Base-by-base conservation (phyloP, 2,888 invertebrate genomes). In the Asteroscopus sphinx region DNA sequence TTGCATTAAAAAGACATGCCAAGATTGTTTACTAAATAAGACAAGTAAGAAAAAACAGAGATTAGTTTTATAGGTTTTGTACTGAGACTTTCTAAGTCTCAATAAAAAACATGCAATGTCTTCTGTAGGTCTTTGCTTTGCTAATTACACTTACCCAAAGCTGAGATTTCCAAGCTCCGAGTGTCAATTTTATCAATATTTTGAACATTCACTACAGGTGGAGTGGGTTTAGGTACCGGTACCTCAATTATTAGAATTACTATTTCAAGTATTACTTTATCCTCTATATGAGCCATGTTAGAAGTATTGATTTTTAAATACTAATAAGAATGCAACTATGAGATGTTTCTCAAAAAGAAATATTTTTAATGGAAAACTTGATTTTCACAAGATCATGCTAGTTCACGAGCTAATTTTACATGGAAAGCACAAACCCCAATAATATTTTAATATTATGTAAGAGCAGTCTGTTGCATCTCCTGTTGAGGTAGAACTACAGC, bases 121-220 rank as follows among this genome's bases (percentile, higher is more conserved):
- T 28, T 28, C 28, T 28, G 9, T 28, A 28, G 11, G 9, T 9
- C 6, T 11, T 11, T 6, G 5, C n/a, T 16, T 30, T 1, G n/a
- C n/a, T n/a, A n/a, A n/a, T 44, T 8, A 9, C 9, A 48, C 63
- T 62, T 16, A 62, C 62, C 48, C 3, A 8, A n/a, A 26, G 0
- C 21, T 0, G 16, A 7, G 3, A 13, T 16, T 8, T 13, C 21
- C 7, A 16, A 32, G 5, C 32, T 21, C 8, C 9, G 2, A 6
- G n/a, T 7, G 0, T 16, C 13, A 35, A 41, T 0, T 12, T 16
- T 7, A n/a, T 32, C 8, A n/a, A 21, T 5, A 13, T 32, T 26
- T 0, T 4, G 15, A 6, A 54, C 44, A 12, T 61, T 54, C 8
- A 53, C 36, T 5, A 36, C 21, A n/a, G 40, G 40, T 21, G 36